Evolutionary conservation across 1,140 invertebrate species (phyloP).

Genomic region (Probaryconus sp.): DNA sequence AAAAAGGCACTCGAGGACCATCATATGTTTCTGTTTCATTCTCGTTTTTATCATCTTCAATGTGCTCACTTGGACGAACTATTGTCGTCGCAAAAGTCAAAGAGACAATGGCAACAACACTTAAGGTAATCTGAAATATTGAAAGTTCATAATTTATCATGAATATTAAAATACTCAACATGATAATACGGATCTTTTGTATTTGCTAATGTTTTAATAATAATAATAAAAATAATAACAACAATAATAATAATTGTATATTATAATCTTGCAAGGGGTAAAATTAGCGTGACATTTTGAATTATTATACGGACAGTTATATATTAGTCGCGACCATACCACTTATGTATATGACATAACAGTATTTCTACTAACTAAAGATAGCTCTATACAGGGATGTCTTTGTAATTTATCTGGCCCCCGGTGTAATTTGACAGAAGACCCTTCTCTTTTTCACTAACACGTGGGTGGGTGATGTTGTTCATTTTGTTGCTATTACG

Average conservation of each 20-base stretch:
- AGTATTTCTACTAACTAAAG: conserved; percentile 38
- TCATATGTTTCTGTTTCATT: conserved; percentile 43
- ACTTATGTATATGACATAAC: conserved; percentile 44
- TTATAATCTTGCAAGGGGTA: no score
- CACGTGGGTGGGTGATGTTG: background rate
- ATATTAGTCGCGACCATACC: conserved; percentile 26
- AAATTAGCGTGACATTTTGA: conserved; percentile 37
- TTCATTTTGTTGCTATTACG: no score
- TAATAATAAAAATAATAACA: no score
- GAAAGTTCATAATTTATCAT: conserved; percentile 12
- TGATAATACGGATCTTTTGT: no score
- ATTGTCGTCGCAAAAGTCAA: conserved; percentile 11
- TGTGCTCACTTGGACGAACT: conserved; percentile 29
- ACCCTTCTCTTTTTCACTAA: conserved; percentile 1
- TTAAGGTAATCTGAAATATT: conserved; percentile 37
- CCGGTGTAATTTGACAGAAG: conserved; percentile 13
- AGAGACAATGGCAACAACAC: conserved; percentile 17
- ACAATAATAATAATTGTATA: no score
- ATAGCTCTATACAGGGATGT: conserved; percentile 28
- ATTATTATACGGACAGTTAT: conserved; percentile 23
- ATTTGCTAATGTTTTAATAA: no score
- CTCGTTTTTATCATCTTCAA: conserved; percentile 39
- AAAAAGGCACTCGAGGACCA: conserved; percentile 55
- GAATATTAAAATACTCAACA: no score
- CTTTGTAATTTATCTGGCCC: conserved; percentile 29